Conservation (phyloP, 1,140 invertebrate genomes). For the Batillaria attramentaria region DNA sequence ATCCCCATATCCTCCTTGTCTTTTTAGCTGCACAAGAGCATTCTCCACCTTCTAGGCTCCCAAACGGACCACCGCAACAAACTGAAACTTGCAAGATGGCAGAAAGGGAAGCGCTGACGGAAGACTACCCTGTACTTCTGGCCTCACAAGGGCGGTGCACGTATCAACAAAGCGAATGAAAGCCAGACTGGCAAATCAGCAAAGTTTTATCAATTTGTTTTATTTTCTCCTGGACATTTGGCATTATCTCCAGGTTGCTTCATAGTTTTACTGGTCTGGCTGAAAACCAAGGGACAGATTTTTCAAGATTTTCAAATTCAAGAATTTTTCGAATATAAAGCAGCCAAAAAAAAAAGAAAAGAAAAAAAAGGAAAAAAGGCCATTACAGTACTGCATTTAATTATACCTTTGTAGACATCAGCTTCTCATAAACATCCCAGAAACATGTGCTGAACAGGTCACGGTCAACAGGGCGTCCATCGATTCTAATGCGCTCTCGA, state of each 20-base stretch:
- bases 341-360: not conserved
- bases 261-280: too few species aligned
- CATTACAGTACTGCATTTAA: not conserved
- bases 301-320: not conserved
- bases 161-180: not conserved
- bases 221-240: too few species aligned
- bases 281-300: not conserved
- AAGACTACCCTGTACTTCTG: too few species aligned
- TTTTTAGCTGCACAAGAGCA: too few species aligned
- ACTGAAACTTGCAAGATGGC: too few species aligned
- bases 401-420: conserved; percentile 68
- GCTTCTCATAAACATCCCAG: conserved; percentile 84
- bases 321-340: not conserved
- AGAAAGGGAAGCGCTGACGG: too few species aligned
- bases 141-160: too few species aligned
- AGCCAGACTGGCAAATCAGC: too few species aligned
- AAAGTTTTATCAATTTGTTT: too few species aligned
- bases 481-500: conserved; percentile 92
- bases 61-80: too few species aligned
- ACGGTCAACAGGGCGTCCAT: conserved; percentile 85
- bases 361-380: not conserved
- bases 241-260: too few species aligned
- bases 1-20: not conserved
- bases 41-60: too few species aligned
- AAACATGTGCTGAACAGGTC: conserved; percentile 86